Base-by-base conservation (phyloP, 53 echinoderm and acorn worm species). In the Apostichopus leukothele region DNA sequence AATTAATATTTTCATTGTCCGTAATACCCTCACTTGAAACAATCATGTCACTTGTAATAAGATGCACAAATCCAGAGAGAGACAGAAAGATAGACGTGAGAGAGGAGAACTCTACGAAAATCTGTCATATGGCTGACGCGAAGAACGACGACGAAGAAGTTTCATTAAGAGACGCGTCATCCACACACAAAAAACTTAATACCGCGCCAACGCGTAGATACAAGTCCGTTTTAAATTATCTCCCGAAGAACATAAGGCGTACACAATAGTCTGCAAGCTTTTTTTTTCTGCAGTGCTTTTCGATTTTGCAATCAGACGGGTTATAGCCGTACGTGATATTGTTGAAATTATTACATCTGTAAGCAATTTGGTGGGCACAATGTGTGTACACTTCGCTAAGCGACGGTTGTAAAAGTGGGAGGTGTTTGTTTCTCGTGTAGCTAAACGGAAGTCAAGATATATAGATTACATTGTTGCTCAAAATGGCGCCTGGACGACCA, bases 11-110 rank as follows among this genome's bases (percentile, higher is more conserved):
- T 54, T 80, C 55, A 80, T 80, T 80, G 55, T 80, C 59, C 53
- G 80, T 80, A 80, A 80, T 80, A 80, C 59, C 80, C 53, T 80
- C 55, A 54, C 55, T 80, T 59, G 80, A 80, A 80, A 80, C 80
- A 53, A 80, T 80, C 54, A n/a, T 54, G 18, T 80, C 80, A 21
- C 59, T 14, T 12, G 19, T 16, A 68, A 68, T 80, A 80, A 80
- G 80, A 80, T 80, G 80, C 80, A 80, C 50, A 54, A 19, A 80
- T 22, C 80, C 53, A 80, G 21, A 53, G 80, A 55, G 55, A 80
- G 54, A 55, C 0, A 5, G 71, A n/a, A 18, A 68, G 71, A 68
- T 12, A 19, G 19, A 68, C 71, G 13, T 14, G 5, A 68, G 19
- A n/a, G 71, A 68, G 27, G 27, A 27, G 27, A 68, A 6, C 71